Conservation (phyloP, 1,140 invertebrate species). For the Temnothorax nylanderi region DNA sequence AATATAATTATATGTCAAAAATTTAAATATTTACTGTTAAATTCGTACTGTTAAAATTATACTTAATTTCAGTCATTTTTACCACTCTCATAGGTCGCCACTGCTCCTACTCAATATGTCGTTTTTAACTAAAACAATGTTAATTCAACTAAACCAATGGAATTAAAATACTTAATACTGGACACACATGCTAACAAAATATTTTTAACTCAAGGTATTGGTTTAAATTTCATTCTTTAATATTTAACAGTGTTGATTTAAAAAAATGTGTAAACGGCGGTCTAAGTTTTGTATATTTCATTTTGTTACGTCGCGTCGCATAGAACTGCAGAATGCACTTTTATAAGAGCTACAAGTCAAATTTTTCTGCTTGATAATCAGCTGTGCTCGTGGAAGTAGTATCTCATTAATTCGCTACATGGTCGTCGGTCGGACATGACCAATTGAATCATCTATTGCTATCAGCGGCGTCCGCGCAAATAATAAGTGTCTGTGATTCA, state of each 20-base stretch:
- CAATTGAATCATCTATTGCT: conserved; percentile 42
- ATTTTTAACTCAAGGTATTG: too few relatives aligned
- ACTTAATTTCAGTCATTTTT: too few relatives aligned
- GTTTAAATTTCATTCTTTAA: too few relatives aligned
- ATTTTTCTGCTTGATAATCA: not conserved
- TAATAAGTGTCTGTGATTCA: conserved; percentile 45
- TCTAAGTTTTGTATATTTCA: not conserved
- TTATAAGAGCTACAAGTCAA: not conserved
- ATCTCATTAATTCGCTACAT: conserved; percentile 29
- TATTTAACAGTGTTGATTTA: not conserved
- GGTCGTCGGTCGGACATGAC: not conserved
- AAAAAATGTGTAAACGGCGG: not conserved
- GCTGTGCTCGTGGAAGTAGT: not conserved
- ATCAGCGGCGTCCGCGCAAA: conserved; percentile 23
- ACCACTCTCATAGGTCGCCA: too few relatives aligned
- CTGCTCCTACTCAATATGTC: too few relatives aligned
- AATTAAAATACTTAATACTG: too few relatives aligned
- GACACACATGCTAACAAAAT: too few relatives aligned
- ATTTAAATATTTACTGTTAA: not conserved
- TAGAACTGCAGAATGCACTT: not conserved
- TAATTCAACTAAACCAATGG: too few relatives aligned
- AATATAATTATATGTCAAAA: not conserved
- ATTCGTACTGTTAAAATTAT: too few relatives aligned
- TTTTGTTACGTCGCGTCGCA: not conserved
- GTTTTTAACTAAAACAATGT: too few relatives aligned